Percentiles rank a stretch among this genome's conserved stretches.
Conservation (phyloP, 2,888 invertebrate species). For the Scaptomyza polygonia region DNA sequence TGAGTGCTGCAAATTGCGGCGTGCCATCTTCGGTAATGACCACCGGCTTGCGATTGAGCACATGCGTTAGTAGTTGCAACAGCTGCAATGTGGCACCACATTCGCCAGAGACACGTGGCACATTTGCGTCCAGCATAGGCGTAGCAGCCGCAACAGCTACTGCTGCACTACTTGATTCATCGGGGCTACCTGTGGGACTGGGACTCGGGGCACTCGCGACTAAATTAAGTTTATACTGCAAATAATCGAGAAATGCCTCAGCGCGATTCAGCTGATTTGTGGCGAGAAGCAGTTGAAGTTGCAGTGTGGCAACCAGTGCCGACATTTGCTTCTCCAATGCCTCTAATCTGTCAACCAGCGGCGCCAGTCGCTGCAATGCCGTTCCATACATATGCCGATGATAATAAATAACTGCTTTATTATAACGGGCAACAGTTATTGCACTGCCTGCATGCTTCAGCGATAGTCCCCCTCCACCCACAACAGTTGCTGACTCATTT, state of each 20-base stretch:
- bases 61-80: slow-evolving; percentile 78
- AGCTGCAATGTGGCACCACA: slow-evolving; percentile 76
- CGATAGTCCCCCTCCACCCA: slow-evolving; percentile 33
- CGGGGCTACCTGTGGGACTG: slow-evolving; percentile 27
- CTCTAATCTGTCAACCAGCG: slow-evolving; percentile 76
- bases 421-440: slow-evolving; percentile 76
- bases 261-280: slow-evolving; percentile 83
- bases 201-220: slow-evolving; percentile 64
- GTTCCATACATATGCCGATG: slow-evolving; percentile 82
- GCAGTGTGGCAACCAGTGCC: slow-evolving; percentile 79
- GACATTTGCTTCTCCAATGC: slow-evolving; percentile 78
- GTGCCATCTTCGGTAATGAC: slow-evolving; percentile 82
- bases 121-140: slow-evolving; percentile 38
- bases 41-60: slow-evolving; percentile 81
- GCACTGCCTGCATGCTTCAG: slow-evolving; percentile 59
- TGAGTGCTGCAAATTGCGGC: slow-evolving; percentile 81
- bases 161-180: slow-evolving; percentile 28
- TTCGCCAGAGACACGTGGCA: slow-evolving; percentile 62
- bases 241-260: slow-evolving; percentile 78
- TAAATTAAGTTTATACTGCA: slow-evolving; percentile 78
- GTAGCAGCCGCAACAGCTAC: slow-evolving; percentile 26
- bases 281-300: slow-evolving; percentile 80
- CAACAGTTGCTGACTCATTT: slow-evolving; percentile 4
- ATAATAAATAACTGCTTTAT: slow-evolving; percentile 82
- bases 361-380: slow-evolving; percentile 79